Evolutionary conservation across 2,888 invertebrate genomes (phyloP), one percentile per base, ranked within the genome.

Genomic region (Pyrocoelia pectoralis): DNA sequence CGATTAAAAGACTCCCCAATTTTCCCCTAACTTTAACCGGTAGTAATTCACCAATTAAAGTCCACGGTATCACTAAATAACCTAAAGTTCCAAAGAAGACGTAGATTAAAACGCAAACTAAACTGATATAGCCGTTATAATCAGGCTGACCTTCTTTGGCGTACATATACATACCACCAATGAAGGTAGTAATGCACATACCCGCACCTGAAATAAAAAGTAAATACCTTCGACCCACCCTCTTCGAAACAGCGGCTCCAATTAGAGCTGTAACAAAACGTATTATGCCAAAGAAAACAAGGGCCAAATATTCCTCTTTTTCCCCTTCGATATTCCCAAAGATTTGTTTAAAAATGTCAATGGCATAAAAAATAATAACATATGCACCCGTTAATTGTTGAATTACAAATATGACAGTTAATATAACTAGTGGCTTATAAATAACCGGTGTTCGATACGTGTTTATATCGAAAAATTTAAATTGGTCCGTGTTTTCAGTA

Each of bases 351-450:
- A 86, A 85, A 13, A 86, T 74, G 17, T 84, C 83, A 3, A 85
- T 82, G 0, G 86, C 85, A 69, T 87, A 87, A 73, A 87, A 86
- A 56, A 87, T 84, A 1, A 87, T 81, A 0, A 84, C 84, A 71
- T 87, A 87, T 1, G 82, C 82, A 4, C 86, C 86, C 1, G 86
- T 84, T 0, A 85, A 69, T 75, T 87, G 87, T 76, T 87, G 87
- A 17, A 86, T 78, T 3, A 84, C 33, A 68, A 87, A 83, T 17
- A 86, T 67, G 1, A 80, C 38, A 0, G 83, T 62, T 1, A 87
- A 76, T 14, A 87, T 79, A 1, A 81, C 43, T 0, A 84, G 70
- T 0, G 87, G 87, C 67, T 85, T 85, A 70, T 84, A 83, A 1
- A 84, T 81, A n/a, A 72, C 74, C 1, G 84, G 81, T 15, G 78